Conservation (phyloP, 2,797 vertebrate genomes). For the Chlorospingus flavigularis region DNA sequence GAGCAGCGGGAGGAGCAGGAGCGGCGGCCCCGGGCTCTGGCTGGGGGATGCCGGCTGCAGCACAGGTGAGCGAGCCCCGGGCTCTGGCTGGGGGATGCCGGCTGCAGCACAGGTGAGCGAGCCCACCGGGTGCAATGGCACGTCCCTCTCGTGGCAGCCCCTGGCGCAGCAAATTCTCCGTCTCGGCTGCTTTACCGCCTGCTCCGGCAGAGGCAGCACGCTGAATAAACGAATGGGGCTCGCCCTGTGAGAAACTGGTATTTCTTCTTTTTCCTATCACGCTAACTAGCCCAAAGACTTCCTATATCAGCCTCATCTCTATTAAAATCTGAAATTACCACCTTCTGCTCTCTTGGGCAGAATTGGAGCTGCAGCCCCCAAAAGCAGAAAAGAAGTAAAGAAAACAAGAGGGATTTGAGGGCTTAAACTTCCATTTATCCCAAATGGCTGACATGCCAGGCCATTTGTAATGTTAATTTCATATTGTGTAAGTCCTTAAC, state of each 20-base stretch:
- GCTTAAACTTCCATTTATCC: not conserved
- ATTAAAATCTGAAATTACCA: not conserved
- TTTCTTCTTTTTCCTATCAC: not conserved
- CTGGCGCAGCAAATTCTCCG: not conserved
- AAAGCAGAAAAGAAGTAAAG: not conserved
- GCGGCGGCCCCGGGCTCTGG: accelerated
- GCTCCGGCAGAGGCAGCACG: not conserved
- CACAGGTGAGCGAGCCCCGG: too few species aligned
- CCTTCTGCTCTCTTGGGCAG: not conserved
- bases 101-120: not conserved
- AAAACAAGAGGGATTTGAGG: not conserved
- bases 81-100: not conserved
- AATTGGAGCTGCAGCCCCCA: not conserved
- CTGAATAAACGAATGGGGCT: not conserved
- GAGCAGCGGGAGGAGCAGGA: not conserved
- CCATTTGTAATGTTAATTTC: not conserved
- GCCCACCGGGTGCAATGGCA: not conserved
- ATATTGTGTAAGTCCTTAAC: not conserved
- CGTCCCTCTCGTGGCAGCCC: constrained; percentile 31
- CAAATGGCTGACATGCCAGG: not conserved
- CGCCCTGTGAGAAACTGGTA: accelerated
- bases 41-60: too few species aligned
- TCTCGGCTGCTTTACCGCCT: not conserved
- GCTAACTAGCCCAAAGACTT: not conserved
- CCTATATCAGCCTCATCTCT: not conserved